These are phyloP conservation scores for Acipenser transmontanus DNA, from an alignment of 2,797 vertebrate species.

Conservation along the genomic window DNA sequence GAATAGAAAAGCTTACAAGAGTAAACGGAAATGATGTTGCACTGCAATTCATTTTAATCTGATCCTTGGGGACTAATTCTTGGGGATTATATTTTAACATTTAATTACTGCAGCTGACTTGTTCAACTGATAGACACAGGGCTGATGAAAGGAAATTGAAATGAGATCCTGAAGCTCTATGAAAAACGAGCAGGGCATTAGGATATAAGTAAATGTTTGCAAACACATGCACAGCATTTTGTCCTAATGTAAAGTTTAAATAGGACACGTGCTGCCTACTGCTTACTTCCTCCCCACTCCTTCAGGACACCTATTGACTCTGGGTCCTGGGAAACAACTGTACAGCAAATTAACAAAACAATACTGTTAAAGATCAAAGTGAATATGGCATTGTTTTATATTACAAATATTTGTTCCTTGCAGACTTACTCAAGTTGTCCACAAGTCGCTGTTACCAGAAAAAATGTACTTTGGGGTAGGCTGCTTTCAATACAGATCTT, in stretches of 20 bases:
- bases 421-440: too few relatives aligned
- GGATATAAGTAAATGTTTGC: neutral
- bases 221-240: neutral
- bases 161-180: neutral
- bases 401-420: too few relatives aligned
- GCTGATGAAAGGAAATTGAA: conserved; percentile 1
- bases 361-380: too few relatives aligned
- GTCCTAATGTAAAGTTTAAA: neutral
- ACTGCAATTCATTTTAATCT: conserved; percentile 5
- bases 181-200: neutral
- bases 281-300: too few relatives aligned
- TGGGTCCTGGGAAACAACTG: too few relatives aligned
- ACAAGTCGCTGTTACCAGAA: too few relatives aligned
- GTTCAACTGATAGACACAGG: neutral
- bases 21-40: conserved; percentile 5
- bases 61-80: neutral
- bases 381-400: too few relatives aligned
- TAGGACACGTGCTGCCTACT: too few relatives aligned
- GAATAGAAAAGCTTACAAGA: neutral
- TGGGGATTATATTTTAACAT: neutral
- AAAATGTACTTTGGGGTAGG: too few relatives aligned
- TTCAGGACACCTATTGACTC: too few relatives aligned
- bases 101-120: conserved; percentile 2
- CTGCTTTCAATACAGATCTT: too few relatives aligned
- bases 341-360: too few relatives aligned